phyloP scores from a whole-genome alignment of 2,888 invertebrate species.

The Sphaeridia pumilis region DNA sequence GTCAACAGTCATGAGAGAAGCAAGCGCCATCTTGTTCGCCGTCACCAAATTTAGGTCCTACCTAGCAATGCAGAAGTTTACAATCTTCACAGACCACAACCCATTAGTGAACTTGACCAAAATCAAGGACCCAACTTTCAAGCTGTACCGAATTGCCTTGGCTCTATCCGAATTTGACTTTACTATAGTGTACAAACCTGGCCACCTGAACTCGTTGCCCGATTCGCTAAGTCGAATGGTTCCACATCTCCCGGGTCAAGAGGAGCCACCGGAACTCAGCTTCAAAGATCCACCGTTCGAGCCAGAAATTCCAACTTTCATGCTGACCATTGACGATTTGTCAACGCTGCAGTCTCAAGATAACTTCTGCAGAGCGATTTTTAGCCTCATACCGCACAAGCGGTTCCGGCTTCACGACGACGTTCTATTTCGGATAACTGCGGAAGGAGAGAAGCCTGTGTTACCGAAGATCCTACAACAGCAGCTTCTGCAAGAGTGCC shows the following conservation, averaged over 20 bases:
- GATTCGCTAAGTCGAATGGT: slow-evolving; percentile 38
- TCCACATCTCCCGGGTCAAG: background rate
- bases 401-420: background rate
- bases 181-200: slow-evolving; percentile 39
- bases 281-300: background rate
- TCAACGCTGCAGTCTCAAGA: background rate
- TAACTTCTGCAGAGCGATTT: background rate
- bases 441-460: background rate
- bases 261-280: background rate
- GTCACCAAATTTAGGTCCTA: slow-evolving; percentile 40
- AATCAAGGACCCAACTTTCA: slow-evolving; percentile 39
- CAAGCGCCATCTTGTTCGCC: slow-evolving; percentile 38
- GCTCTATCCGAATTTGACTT: slow-evolving; percentile 39
- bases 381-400: background rate
- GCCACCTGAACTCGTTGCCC: slow-evolving; percentile 38
- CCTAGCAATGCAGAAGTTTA: slow-evolving; percentile 38
- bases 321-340: background rate
- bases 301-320: background rate
- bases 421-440: background rate
- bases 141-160: slow-evolving; percentile 41
- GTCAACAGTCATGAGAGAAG: slow-evolving; percentile 40
- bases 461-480: background rate
- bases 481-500: background rate
- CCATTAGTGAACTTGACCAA: slow-evolving; percentile 42
- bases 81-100: slow-evolving; percentile 41